A percentile compares a stretch with the other conserved stretches of the same genome.
phyloP scores from a whole-genome alignment of 1,140 invertebrate species.

The Oedothorax gibbosus region DNA sequence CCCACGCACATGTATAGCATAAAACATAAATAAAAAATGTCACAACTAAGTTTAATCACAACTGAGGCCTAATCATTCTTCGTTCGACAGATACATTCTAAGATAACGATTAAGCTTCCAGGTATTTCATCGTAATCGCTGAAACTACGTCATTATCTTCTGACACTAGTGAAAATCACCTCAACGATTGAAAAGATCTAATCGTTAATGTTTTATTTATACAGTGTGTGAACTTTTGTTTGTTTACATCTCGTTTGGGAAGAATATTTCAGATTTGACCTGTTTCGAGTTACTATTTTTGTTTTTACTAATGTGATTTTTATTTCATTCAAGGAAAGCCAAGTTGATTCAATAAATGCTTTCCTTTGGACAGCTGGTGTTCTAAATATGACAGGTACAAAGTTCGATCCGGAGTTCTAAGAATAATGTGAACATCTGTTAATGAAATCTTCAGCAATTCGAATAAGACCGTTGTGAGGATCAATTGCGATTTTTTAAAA shows the following conservation, averaged over 20 bases:
- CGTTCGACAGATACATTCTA: background rate
- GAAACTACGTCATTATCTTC: conserved; percentile 30
- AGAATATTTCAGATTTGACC: background rate
- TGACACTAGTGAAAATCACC: conserved; percentile 12
- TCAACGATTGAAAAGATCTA: conserved; percentile 22
- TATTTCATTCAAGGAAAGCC: too few species aligned
- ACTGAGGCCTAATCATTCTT: conserved; percentile 12
- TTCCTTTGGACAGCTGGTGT: conserved; percentile 14
- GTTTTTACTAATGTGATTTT: too few species aligned
- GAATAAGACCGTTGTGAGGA: too few species aligned
- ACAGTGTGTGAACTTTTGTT: background rate
- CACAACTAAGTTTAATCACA: too few species aligned
- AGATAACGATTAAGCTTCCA: conserved; percentile 16
- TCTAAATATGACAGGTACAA: background rate
- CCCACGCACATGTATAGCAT: background rate
- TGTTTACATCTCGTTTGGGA: conserved; percentile 1
- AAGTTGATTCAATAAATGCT: conserved; percentile 15
- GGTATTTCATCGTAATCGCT: conserved; percentile 18
- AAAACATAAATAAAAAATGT: conserved; percentile 15
- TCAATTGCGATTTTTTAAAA: too few species aligned
- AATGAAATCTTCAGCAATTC: background rate
- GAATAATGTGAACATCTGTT: conserved; percentile 1
- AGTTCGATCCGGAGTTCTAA: conserved; percentile 1
- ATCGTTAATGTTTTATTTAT: conserved; percentile 30
- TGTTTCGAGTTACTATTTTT: background rate